These are phyloP conservation scores for Diaprepes abbreviatus DNA, from an alignment of 2,888 invertebrate species.

Conservation along the genomic window DNA sequence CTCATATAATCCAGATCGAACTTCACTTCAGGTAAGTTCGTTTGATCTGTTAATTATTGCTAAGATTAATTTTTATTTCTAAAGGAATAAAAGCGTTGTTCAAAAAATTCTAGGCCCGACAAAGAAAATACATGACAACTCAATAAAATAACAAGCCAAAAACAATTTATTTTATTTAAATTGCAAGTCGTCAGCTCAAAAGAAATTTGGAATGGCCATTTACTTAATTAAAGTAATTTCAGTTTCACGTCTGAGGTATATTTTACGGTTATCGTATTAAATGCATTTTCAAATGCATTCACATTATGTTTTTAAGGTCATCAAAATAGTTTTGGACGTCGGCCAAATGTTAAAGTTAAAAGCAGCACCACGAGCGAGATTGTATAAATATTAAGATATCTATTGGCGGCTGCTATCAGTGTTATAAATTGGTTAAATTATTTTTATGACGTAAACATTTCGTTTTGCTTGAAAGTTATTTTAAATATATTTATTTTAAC, in stretches of 20 bases:
- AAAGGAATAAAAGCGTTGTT: too few relatives aligned
- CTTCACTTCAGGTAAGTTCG: too few relatives aligned
- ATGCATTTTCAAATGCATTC: conserved; percentile 16
- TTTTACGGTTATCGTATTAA: not conserved
- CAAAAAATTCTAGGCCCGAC: too few relatives aligned
- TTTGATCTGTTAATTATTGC: too few relatives aligned
- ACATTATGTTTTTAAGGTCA: not conserved
- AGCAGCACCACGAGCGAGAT: conserved; percentile 5
- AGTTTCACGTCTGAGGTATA: not conserved
- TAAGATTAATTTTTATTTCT: too few relatives aligned
- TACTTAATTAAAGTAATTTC: not conserved
- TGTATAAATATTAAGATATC: conserved; percentile 32
- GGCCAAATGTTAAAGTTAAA: conserved; percentile 8
- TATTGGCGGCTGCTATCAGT: conserved; percentile 12
- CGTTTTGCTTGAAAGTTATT: conserved; percentile 3
- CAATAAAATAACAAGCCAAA: too few relatives aligned
- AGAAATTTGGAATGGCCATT: too few relatives aligned
- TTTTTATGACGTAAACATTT: conserved; percentile 23
- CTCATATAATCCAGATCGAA: too few relatives aligned
- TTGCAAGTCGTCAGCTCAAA: too few relatives aligned
- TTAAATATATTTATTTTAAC: conserved; percentile 23
- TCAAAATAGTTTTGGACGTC: conserved; percentile 4
- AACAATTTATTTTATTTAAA: too few relatives aligned
- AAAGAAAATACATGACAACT: too few relatives aligned
- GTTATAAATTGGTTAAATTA: conserved; percentile 22